These are phyloP conservation scores for Blennius ocellaris DNA, from an alignment of 2,113 vertebrate species.

Conservation along the genomic window DNA sequence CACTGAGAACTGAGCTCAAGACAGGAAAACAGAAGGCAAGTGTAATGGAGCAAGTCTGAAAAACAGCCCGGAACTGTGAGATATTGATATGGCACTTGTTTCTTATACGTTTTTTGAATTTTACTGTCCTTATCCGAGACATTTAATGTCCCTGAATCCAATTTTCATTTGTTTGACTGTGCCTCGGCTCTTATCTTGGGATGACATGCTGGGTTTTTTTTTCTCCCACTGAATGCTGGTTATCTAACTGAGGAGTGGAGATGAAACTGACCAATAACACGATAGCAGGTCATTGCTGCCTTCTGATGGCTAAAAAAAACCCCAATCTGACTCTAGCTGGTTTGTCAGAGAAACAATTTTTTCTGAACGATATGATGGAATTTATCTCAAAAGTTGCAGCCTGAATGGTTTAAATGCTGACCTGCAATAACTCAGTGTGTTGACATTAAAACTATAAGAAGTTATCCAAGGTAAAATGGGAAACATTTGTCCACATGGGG, in stretches of 20 bases:
- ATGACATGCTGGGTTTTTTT: conserved; percentile 31
- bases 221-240: conserved; percentile 22
- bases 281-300: conserved; percentile 4
- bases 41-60: neutral
- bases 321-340: neutral
- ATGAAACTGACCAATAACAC: conserved; percentile 39
- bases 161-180: conserved; percentile 17
- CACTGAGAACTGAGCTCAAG: neutral
- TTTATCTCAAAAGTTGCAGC: neutral
- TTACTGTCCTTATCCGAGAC: conserved; percentile 8
- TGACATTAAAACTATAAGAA: neutral
- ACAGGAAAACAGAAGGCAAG: neutral
- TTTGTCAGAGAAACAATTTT: neutral
- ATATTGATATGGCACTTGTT: neutral
- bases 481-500: neutral
- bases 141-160: conserved; percentile 37
- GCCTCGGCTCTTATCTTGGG: conserved; percentile 23
- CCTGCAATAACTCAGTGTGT: neutral
- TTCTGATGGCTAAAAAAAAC: neutral
- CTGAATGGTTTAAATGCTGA: neutral
- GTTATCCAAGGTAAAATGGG: neutral
- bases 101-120: neutral
- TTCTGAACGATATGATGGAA: conserved; percentile 6
- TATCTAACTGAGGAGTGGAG: conserved; percentile 28
- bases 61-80: neutral